Evolutionary conservation across 2,888 invertebrate species (phyloP), one percentile per base, ranked within the genome.

Genomic region (Pandemis heparana): DNA sequence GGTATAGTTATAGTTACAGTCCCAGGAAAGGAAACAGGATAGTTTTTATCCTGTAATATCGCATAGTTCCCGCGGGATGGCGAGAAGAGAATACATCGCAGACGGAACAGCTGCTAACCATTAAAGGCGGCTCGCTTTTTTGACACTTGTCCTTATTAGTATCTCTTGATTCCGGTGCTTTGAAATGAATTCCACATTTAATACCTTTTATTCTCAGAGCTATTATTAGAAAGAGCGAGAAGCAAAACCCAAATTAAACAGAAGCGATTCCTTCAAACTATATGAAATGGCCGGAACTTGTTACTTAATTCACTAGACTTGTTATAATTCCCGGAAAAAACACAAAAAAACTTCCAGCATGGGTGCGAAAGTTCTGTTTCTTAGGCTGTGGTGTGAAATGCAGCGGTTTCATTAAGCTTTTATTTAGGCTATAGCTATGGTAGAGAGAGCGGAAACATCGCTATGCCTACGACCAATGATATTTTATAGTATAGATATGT

Each of bases 301-400:
- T 62, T 18, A 41, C 62, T 46, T 18, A 43, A 62, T 43, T 46
- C 62, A 12, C 43, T 12, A 18, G 23, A 56, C 10, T 56, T 62
- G 62, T 62, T 62, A 62, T 16, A 39, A 62, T 62, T 23, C 43
- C 23, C 10, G 43, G 43, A 43, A 43, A 62, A 62, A 62, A 56
- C 62, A 62, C 62, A 62, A 16, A 23, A 12, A 23, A 56, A 56
- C 56, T 62, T 18, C 16, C 18, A 62, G 5, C 14, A 23, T 62
- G 62, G 43, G 18, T 23, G 62, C 10, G 62, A 62, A 62, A 61
- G 43, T 18, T 62, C 23, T 18, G n/a, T 61, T 41, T 16, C 10
- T 6, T 14, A 61, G 61, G 61, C 61, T 18, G 61, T 61, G 43
- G 43, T 16, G 6, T 16, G 10, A 12, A 12, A 0, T 18, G 4